Base-by-base conservation (phyloP, 1,140 invertebrate species). In the Carcinoscorpius rotundicauda region DNA sequence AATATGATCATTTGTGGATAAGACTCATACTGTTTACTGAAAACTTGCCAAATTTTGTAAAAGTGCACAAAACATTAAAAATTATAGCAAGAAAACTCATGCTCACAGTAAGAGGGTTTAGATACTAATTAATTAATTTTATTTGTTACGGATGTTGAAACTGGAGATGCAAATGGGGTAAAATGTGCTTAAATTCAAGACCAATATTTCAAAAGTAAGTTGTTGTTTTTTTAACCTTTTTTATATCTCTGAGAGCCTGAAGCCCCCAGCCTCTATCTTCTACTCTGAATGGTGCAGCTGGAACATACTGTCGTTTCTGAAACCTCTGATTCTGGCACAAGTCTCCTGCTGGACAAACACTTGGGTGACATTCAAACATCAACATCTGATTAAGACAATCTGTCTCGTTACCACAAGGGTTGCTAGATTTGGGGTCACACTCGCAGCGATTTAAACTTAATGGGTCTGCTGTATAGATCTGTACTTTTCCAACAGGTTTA, bases 281-380 rank as follows among this genome's bases (percentile, higher is more conserved):
- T 0, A 91, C 94, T 65, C 85, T 83, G 71, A 87, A 87, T 0
- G 89, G 86, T 66, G 82, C 80, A 69, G 92, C 79, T 6, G 81
- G 81, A 0, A 91, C 88, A 76, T 97, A 96, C 50, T 84, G 78
- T 9, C 89, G 79, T 72, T 86, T 85, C 68, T 88, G 87, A 73
- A 97, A 96, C 48, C 87, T 81, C 74, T 93, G 90, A 79, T 98
- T 98, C 62, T 85, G 80, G 76, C 95, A 98, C 8, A 82, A 82
- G 0, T 85, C 81, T 3, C 87, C 86, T 5, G 89, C 88, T 1
- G 84, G 84, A 77, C 95, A 97, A 0, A 86, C 78, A 5, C 81
- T 80, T 0, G 89, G 85, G 29, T 29, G 29, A 75, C 94, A 98
- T 78, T 98, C 94, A 51, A 92, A 86, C 75, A 89, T 81, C 52